phyloP scores from a whole-genome alignment of 2,888 invertebrate genomes.

The Drosophila anomalata region DNA sequence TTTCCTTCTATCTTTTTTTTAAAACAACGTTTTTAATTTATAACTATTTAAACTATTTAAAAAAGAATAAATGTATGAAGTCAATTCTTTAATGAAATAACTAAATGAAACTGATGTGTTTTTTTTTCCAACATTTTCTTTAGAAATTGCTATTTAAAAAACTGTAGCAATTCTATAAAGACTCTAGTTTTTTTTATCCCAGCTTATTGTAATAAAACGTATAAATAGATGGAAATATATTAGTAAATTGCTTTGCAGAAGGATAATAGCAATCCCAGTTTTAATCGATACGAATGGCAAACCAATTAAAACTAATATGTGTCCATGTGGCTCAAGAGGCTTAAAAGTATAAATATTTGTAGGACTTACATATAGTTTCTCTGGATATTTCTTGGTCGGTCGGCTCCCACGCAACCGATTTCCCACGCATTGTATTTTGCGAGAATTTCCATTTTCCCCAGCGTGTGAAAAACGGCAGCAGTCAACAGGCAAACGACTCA shows the following conservation, averaged over 20 bases:
- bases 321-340: conserved; percentile 11
- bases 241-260: background rate
- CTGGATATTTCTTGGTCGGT: conserved; percentile 44
- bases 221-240: background rate
- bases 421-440: conserved; percentile 80
- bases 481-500: conserved; percentile 61
- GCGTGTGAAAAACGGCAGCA: conserved; percentile 79
- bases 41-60: too few species aligned
- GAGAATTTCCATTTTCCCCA: conserved; percentile 75
- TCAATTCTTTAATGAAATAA: too few species aligned
- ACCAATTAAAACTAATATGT: conserved; percentile 10
- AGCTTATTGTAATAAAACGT: background rate
- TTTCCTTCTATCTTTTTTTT: too few species aligned
- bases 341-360: conserved; percentile 11
- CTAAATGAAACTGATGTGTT: too few species aligned
- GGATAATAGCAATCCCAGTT: background rate
- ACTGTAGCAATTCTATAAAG: too few species aligned
- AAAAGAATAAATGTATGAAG: too few species aligned
- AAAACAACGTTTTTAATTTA: too few species aligned
- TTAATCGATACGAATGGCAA: background rate
- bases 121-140: too few species aligned
- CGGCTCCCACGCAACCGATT: conserved; percentile 70
- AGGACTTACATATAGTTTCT: conserved; percentile 30
- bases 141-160: too few species aligned
- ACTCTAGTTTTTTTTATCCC: too few species aligned